Evolutionary conservation across 2,888 invertebrate species (phyloP).

Genomic region (Spodoptera picta): DNA sequence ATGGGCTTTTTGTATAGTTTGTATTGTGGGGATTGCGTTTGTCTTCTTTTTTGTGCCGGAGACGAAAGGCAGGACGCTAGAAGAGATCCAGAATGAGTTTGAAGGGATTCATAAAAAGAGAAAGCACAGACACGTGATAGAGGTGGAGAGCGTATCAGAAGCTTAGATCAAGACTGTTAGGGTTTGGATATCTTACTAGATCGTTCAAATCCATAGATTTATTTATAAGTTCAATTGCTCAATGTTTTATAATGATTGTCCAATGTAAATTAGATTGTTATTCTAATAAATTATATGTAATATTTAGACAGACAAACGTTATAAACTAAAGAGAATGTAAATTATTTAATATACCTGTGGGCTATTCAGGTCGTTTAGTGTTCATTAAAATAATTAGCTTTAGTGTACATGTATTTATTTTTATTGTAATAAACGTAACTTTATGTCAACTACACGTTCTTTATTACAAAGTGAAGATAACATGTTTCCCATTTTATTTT

Average conservation of each 20-base stretch:
- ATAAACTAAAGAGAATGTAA: conserved; percentile 46
- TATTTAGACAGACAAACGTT: conserved; percentile 16
- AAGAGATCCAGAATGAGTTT: conserved; percentile 88
- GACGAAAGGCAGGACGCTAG: conserved; percentile 88
- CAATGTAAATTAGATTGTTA: background rate
- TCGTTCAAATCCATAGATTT: conserved; percentile 25
- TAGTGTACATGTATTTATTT: conserved; percentile 50
- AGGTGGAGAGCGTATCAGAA: conserved; percentile 78
- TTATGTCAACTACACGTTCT: background rate
- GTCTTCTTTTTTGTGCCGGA: conserved; percentile 91
- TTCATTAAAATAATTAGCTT: conserved; percentile 39
- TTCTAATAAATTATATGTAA: background rate
- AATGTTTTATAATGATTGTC: conserved; percentile 27
- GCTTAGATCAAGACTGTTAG: conserved; percentile 61
- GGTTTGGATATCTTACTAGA: conserved; percentile 25
- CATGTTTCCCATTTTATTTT: too few species aligned
- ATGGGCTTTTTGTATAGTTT: conserved; percentile 90
- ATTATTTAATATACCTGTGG: conserved; percentile 49
- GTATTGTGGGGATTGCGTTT: conserved; percentile 89
- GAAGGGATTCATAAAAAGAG: conserved; percentile 80
- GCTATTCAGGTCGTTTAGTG: conserved; percentile 39
- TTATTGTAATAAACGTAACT: conserved; percentile 40
- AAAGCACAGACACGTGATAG: conserved; percentile 82
- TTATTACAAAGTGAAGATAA: background rate
- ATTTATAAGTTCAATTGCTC: conserved; percentile 17